Conservation (phyloP, 2,113 vertebrate genomes). For the Ammospiza caudacuta region DNA sequence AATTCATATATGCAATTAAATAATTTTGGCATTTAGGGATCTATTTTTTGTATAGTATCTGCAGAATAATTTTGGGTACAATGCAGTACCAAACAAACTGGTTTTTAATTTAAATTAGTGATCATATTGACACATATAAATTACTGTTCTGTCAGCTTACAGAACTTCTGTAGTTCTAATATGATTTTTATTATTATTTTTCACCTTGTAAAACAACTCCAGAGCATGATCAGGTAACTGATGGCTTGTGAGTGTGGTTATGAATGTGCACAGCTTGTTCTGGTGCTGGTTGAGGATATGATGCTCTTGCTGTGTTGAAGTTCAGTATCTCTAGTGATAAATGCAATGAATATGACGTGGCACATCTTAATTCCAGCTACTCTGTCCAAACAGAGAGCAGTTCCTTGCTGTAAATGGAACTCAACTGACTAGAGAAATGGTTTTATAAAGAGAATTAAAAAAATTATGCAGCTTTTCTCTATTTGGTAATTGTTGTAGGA, state of each 20-base stretch:
- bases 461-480: background rate
- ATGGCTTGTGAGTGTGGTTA: fast-evolving
- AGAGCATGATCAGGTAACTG: background rate
- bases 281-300: background rate
- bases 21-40: background rate
- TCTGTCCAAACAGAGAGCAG: background rate
- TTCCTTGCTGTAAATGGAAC: background rate
- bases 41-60: background rate
- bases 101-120: background rate
- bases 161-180: background rate
- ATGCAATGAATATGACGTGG: background rate
- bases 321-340: background rate
- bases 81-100: background rate
- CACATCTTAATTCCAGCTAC: background rate
- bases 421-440: background rate
- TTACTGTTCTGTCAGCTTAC: background rate
- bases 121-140: background rate
- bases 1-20: background rate
- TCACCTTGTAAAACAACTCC: background rate
- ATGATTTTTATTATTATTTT: background rate
- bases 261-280: background rate
- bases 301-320: background rate
- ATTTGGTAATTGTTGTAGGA: background rate
- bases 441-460: background rate
- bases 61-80: background rate